Percentiles rank a stretch among this genome's conserved stretches.
These are phyloP conservation scores for Pogonognathellus flavescens DNA, from an alignment of 1,140 invertebrate genomes.

Conservation along the genomic window DNA sequence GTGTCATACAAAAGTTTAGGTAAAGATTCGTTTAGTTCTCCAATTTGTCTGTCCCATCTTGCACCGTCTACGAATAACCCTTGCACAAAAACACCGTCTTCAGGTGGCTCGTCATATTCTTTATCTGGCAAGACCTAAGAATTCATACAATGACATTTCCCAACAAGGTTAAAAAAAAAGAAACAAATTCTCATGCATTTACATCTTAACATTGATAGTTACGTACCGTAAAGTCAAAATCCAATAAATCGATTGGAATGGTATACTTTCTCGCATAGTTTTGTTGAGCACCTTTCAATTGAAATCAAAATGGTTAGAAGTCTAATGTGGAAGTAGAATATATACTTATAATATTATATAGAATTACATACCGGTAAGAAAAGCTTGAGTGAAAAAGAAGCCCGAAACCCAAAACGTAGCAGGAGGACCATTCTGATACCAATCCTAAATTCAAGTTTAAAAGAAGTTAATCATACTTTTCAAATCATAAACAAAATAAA, in stretches of 20 bases:
- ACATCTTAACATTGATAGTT: neutral
- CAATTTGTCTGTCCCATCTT: constrained; percentile 80
- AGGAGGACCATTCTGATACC: constrained; percentile 87
- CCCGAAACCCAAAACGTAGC: constrained; percentile 91
- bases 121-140: constrained; percentile 71
- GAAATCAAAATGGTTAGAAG: no score
- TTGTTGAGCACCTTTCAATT: constrained; percentile 89
- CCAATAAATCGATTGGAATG: constrained; percentile 90
- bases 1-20: constrained; percentile 86
- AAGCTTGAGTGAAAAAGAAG: constrained; percentile 96
- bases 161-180: constrained; percentile 28
- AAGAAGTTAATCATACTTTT: neutral
- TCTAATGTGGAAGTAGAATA: no score
- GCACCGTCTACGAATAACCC: constrained; percentile 91
- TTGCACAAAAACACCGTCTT: constrained; percentile 86
- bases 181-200: constrained; percentile 1
- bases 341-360: no score
- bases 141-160: no score
- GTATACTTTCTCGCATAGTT: constrained; percentile 92
- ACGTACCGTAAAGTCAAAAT: constrained; percentile 84
- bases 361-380: constrained; percentile 81
- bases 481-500: constrained; percentile 70
- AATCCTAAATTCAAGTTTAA: constrained; percentile 75
- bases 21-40: constrained; percentile 82
- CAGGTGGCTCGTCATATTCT: constrained; percentile 72